phyloP scores from a whole-genome alignment of 2,888 invertebrate species.

The Adelphocoris suturalis region DNA sequence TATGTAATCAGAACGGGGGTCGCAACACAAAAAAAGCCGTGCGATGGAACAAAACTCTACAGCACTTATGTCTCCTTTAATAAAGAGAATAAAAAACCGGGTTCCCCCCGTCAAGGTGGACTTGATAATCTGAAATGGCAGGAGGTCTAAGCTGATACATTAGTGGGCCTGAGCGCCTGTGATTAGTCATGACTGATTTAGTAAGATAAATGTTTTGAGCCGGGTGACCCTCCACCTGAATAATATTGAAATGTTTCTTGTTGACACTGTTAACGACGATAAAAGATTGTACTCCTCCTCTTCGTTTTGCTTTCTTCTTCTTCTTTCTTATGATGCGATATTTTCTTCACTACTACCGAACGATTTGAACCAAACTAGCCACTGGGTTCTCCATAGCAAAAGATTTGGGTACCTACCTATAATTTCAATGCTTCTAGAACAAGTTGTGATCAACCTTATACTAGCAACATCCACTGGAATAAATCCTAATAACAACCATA shows the following conservation, averaged over 20 bases:
- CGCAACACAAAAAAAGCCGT: conserved; percentile 11
- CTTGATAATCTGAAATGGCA: conserved; percentile 34
- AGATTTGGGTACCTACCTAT: no score
- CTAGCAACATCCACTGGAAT: no score
- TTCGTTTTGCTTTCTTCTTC: background rate
- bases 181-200: conserved; percentile 54
- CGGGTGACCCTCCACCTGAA: conserved; percentile 22
- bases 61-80: conserved; percentile 42
- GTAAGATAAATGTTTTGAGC: conserved; percentile 39
- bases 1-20: conserved; percentile 22
- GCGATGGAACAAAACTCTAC: conserved; percentile 42
- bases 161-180: conserved; percentile 41
- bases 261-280: conserved; percentile 16
- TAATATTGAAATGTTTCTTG: conserved; percentile 13
- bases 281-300: background rate
- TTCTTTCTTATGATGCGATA: no score
- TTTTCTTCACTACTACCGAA: no score
- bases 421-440: no score
- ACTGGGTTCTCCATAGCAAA: no score
- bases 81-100: conserved; percentile 20
- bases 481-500: no score
- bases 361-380: no score
- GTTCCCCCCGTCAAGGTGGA: conserved; percentile 33
- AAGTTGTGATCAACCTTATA: no score
- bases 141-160: conserved; percentile 18